phyloP scores from a whole-genome alignment of 1,140 invertebrate species.

The Phymastichus coffea region DNA sequence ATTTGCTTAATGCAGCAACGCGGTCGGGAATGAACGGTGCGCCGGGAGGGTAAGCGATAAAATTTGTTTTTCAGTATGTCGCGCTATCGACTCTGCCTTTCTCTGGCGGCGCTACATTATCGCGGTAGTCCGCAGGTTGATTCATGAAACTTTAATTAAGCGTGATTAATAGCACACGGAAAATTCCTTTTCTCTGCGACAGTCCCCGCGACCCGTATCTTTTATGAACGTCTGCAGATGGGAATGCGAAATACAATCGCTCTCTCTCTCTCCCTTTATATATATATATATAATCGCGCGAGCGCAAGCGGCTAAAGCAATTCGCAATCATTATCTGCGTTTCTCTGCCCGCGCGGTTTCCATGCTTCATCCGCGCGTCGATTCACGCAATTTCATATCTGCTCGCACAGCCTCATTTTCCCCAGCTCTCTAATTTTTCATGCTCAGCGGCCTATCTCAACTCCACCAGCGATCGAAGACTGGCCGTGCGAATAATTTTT shows the following conservation, averaged over 20 bases:
- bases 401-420: neutral
- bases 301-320: too few species aligned
- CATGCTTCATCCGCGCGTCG: neutral
- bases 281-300: neutral
- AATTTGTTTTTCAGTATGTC: too few species aligned
- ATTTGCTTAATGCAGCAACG: too few species aligned
- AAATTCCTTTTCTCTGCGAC: conserved; percentile 4
- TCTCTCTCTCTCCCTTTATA: too few species aligned
- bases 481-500: too few species aligned
- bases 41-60: too few species aligned
- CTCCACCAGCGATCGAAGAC: too few species aligned
- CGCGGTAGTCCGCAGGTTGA: neutral
- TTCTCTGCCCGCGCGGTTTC: neutral
- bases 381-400: neutral
- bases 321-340: conserved; percentile 7
- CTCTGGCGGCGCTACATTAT: too few species aligned
- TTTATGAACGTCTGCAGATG: neutral
- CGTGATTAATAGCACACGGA: neutral
- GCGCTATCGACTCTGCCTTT: too few species aligned
- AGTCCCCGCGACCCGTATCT: conserved; percentile 6
- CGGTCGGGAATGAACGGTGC: too few species aligned
- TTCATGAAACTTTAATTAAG: conserved; percentile 24
- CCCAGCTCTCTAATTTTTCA: neutral
- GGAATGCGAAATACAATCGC: conserved; percentile 20
- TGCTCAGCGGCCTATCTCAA: neutral